These are phyloP conservation scores for Psittacula derbiana DNA, from an alignment of 2,797 vertebrate genomes.

Conservation along the genomic window DNA sequence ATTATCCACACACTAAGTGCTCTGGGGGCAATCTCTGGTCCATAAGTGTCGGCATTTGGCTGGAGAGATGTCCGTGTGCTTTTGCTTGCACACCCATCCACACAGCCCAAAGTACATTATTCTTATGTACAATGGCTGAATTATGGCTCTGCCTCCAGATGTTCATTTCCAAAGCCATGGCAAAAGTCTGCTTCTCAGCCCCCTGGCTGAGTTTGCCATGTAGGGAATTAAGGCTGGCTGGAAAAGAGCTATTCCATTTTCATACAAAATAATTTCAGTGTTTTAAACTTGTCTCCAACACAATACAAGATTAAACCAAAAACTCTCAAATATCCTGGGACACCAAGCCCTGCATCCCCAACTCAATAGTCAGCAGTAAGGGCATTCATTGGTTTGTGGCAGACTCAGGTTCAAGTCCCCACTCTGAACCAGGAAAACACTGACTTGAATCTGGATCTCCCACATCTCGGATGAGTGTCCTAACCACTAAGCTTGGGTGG, in stretches of 20 bases:
- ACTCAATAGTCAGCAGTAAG: not conserved
- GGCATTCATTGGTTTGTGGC: not conserved
- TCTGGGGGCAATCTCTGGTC: not conserved
- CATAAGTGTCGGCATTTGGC: not conserved
- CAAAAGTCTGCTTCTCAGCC: not conserved
- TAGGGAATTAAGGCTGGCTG: not conserved
- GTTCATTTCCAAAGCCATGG: not conserved
- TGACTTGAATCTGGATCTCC: slow-evolving; percentile 35
- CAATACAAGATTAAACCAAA: not conserved
- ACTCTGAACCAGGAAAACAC: slow-evolving; percentile 50
- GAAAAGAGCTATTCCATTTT: not conserved
- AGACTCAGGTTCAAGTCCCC: slow-evolving; percentile 29
- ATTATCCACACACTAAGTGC: not conserved
- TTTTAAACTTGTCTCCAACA: not conserved
- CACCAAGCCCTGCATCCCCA: not conserved
- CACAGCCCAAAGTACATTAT: not conserved
- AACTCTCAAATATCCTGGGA: not conserved
- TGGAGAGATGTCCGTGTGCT: not conserved
- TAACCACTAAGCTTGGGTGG: slow-evolving; percentile 63
- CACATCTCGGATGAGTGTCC: slow-evolving; percentile 39
- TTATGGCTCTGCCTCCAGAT: slow-evolving; percentile 9
- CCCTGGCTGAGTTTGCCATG: not conserved
- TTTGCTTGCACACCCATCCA: not conserved
- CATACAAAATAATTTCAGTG: not conserved
- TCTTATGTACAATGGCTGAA: not conserved